These are phyloP conservation scores for Leucophenga montana DNA, from an alignment of 2,888 invertebrate genomes.

Conservation along the genomic window DNA sequence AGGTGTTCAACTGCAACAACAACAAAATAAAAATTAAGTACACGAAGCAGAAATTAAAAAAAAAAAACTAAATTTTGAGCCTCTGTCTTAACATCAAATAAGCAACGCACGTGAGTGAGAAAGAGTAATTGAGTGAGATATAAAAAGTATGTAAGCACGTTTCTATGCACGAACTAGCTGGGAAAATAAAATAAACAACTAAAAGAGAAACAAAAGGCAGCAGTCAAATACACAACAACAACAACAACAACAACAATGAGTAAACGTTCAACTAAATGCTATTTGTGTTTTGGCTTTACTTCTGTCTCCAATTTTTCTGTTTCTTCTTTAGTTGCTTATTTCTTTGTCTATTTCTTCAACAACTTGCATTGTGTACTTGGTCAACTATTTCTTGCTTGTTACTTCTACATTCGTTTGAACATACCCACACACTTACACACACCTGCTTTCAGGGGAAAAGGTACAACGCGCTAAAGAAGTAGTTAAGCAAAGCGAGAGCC, in stretches of 20 bases:
- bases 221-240: slow-evolving; percentile 8
- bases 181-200: slow-evolving; percentile 1
- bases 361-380: neutral
- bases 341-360: slow-evolving; percentile 6
- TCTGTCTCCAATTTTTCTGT: neutral
- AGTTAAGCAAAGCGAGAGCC: no score
- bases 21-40: neutral
- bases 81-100: no score
- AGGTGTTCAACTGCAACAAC: neutral
- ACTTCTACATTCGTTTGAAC: slow-evolving; percentile 53
- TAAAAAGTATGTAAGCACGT: slow-evolving; percentile 38
- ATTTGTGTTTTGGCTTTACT: neutral
- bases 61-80: neutral
- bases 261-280: slow-evolving; percentile 39
- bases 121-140: slow-evolving; percentile 25
- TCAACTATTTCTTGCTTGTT: slow-evolving; percentile 33
- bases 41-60: neutral
- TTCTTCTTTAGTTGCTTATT: slow-evolving; percentile 10
- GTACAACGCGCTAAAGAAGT: neutral
- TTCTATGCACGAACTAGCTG: slow-evolving; percentile 35
- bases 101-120: neutral
- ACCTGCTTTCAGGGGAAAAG: slow-evolving; percentile 49
- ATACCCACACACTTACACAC: slow-evolving; percentile 43
- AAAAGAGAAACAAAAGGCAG: slow-evolving; percentile 35
- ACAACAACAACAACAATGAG: slow-evolving; percentile 37